These are phyloP conservation scores for Gopherus evgoodei DNA, from an alignment of 2,113 vertebrate species.

Conservation along the genomic window DNA sequence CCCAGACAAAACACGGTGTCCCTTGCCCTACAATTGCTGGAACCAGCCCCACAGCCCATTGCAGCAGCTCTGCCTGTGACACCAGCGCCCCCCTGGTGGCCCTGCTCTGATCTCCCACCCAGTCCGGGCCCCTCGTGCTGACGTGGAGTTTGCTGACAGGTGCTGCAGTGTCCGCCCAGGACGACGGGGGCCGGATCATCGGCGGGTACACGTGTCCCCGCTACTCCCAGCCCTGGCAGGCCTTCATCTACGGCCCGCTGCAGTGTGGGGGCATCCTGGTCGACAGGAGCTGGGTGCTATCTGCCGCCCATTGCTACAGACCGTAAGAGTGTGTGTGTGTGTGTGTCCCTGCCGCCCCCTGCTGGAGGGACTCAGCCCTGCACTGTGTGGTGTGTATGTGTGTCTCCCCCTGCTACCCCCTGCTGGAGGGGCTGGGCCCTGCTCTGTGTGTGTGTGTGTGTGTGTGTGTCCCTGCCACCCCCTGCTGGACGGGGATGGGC, in stretches of 20 bases:
- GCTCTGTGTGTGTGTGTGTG: no score
- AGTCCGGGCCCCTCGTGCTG: not conserved
- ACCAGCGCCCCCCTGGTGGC: not conserved
- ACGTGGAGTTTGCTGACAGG: not conserved
- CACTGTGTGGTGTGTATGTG: no score
- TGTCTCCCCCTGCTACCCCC: no score
- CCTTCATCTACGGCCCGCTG: constrained; percentile 57
- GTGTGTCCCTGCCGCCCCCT: no score
- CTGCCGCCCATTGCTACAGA: constrained; percentile 86
- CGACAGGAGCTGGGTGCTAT: constrained; percentile 86
- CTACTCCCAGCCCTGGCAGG: constrained; percentile 72
- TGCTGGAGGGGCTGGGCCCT: no score
- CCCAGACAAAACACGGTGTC: not conserved
- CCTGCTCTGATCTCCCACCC: not conserved
- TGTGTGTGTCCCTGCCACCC: no score
- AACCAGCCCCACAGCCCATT: not conserved
- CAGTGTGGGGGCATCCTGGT: constrained; percentile 86
- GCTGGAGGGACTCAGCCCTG: no score
- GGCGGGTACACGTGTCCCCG: constrained; percentile 26
- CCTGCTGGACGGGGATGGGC: no score
- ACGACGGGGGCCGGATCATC: not conserved
- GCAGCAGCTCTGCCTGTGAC: not conserved
- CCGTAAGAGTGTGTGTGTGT: not conserved
- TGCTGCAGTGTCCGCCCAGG: not conserved
- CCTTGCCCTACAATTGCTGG: not conserved